A percentile compares a stretch with the other conserved stretches of the same genome.
Conservation (phyloP, 1,140 invertebrate genomes). For the Protaetia brevitarsis region DNA sequence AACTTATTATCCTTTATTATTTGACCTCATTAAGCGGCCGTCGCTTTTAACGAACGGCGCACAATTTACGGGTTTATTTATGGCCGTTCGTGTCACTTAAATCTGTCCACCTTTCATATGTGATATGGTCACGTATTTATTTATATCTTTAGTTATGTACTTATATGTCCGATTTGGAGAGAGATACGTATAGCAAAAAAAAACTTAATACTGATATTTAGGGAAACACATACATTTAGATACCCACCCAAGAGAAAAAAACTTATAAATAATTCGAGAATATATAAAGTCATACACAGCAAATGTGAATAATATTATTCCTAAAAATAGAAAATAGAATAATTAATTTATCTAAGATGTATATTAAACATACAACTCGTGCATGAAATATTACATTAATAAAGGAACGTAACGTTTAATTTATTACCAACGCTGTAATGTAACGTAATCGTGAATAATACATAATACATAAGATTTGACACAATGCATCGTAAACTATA, state of each 20-base stretch:
- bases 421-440: background rate
- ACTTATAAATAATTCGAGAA: too few relatives aligned
- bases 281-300: too few relatives aligned
- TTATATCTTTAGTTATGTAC: background rate
- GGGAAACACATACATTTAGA: too few relatives aligned
- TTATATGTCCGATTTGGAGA: background rate
- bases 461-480: background rate
- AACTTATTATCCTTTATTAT: conserved; percentile 34
- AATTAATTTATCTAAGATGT: too few relatives aligned
- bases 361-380: too few relatives aligned
- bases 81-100: conserved; percentile 12
- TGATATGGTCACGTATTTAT: conserved; percentile 2
- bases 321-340: too few relatives aligned
- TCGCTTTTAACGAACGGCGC: conserved; percentile 28
- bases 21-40: conserved; percentile 34
- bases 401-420: background rate
- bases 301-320: too few relatives aligned
- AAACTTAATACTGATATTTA: too few relatives aligned
- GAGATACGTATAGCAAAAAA: background rate
- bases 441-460: background rate
- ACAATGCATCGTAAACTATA: background rate
- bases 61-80: conserved; percentile 18
- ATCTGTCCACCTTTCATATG: background rate
- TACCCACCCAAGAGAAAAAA: too few relatives aligned
- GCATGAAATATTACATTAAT: too few relatives aligned